Base-by-base conservation (phyloP, 1,140 invertebrate genomes). In the Zaprionus lachaisei region DNA sequence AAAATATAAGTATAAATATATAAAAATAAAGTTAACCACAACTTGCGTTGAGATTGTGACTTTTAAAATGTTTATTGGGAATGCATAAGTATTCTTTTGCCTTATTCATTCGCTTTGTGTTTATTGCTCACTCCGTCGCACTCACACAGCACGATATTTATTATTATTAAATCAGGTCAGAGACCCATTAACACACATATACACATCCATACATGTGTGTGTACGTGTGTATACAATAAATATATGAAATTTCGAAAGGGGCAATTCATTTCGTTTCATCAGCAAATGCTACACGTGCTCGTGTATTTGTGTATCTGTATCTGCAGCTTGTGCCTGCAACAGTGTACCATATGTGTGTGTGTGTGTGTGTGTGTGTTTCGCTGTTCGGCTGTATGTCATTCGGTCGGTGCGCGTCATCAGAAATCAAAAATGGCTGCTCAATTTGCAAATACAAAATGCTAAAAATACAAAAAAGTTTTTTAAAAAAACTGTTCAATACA, bases 91-190 rank as follows among this genome's bases (percentile, higher is more conserved):
- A 28, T 28, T 28, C 64, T 11, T 41, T 47, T 2, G n/a, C 6
- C n/a, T 47, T 54, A 69, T 37, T 24, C 28, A 68, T 51, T 24
- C 57, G 51, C 62, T 14, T 61, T 38, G 31, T 60, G 41, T 71
- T 66, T 71, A 70, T 66, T 31, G 49, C 31, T 55, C n/a, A 41
- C 49, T 26, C 62, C 58, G 51, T 62, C 67, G 69, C n/a, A 56
- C 70, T 51, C 34, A 44, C 41, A 57, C 15, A n/a, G 20, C 70
- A 75, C 68, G 67, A 77, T 91, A 91, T 90, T 91, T 90, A 84
- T 91, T 91, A 89, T 91, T 91, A 86, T 91, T 91, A 90, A 91
- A 91, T 91, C 87, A 91, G 87, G 87, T 91, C 87, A 91, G 87
- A 91, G 87, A 91, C 87, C 87, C 87, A 91, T 91, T 91, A 91